These are phyloP conservation scores for Drosophila tani DNA, from an alignment of 1,140 invertebrate species.

Conservation along the genomic window DNA sequence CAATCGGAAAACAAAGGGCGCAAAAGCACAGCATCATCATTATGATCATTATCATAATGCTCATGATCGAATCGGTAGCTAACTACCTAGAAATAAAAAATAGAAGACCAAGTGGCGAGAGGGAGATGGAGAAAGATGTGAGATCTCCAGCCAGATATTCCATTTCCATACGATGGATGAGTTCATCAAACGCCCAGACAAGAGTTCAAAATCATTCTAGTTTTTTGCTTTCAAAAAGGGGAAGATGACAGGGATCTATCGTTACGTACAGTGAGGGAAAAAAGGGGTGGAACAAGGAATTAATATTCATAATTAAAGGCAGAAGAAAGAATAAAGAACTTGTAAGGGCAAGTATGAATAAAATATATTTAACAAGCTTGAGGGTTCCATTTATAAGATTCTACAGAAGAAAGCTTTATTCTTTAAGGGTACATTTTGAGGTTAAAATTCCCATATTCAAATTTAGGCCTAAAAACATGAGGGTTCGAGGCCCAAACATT, in stretches of 20 bases:
- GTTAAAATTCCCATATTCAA: neutral
- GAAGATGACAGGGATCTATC: constrained; percentile 7
- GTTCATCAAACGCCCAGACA: constrained; percentile 74
- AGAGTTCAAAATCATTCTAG: constrained; percentile 69
- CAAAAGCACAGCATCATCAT: constrained; percentile 70
- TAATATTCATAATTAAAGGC: neutral
- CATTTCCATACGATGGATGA: constrained; percentile 61
- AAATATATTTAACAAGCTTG: neutral
- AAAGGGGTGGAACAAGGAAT: neutral
- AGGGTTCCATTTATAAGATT: neutral
- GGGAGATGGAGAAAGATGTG: constrained; percentile 6
- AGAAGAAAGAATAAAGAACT: neutral
- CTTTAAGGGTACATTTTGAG: too few relatives aligned
- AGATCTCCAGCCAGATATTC: constrained; percentile 43
- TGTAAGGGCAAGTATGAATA: too few relatives aligned
- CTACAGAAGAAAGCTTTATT: too few relatives aligned
- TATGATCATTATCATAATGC: constrained; percentile 52
- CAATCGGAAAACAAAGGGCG: constrained; percentile 52
- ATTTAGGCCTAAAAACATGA: neutral
- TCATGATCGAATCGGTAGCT: constrained; percentile 64
- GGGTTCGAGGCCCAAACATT: neutral
- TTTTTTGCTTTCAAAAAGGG: constrained; percentile 6
- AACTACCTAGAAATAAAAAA: constrained; percentile 55
- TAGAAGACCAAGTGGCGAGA: constrained; percentile 1
- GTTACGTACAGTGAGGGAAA: constrained; percentile 11